Evolutionary conservation across 2,888 invertebrate genomes (phyloP).

Genomic region (Isoperla grammatica): DNA sequence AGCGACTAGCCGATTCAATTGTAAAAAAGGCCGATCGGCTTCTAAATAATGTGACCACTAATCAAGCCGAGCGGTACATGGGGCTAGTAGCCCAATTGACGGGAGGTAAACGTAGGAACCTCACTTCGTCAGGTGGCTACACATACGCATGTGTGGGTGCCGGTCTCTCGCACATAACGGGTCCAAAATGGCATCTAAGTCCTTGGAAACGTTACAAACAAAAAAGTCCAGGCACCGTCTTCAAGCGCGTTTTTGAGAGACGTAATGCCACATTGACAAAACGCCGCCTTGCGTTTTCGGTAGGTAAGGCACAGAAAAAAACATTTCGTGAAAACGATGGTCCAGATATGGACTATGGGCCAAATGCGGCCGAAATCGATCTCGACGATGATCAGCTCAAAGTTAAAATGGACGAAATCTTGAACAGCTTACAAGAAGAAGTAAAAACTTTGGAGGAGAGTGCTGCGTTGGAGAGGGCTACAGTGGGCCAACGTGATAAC

Average conservation of each 20-base stretch:
- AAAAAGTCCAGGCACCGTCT: slow-evolving; percentile 13
- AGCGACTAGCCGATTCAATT: no score
- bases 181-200: not conserved
- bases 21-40: slow-evolving; percentile 17
- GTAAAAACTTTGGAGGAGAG: not conserved
- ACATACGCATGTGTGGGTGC: not conserved
- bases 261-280: no score
- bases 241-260: not conserved
- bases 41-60: slow-evolving; percentile 15
- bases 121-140: not conserved
- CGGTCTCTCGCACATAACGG: not conserved
- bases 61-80: slow-evolving; percentile 21
- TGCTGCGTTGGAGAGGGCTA: no score
- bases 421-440: slow-evolving; percentile 1
- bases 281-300: no score
- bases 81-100: slow-evolving; percentile 16
- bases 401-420: not conserved
- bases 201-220: not conserved
- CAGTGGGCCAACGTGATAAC: slow-evolving; percentile 6
- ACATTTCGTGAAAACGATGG: not conserved
- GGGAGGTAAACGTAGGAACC: slow-evolving; percentile 18
- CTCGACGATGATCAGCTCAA: not conserved
- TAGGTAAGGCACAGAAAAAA: not conserved
- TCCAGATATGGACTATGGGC: slow-evolving; percentile 21
- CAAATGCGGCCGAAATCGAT: slow-evolving; percentile 16